Evolutionary conservation across 2,888 invertebrate species (phyloP).

Genomic region (Rhimphoctona megacephalus): DNA sequence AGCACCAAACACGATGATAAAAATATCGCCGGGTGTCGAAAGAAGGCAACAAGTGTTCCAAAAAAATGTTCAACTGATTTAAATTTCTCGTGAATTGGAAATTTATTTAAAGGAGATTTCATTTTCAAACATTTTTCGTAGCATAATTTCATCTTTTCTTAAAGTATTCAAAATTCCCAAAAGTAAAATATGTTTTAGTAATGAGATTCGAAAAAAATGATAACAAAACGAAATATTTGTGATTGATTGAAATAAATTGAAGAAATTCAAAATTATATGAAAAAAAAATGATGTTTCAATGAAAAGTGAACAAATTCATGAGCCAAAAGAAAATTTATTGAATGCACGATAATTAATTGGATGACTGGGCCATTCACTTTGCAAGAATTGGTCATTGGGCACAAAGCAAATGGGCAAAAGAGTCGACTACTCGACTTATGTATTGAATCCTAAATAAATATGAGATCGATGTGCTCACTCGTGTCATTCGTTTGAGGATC

Average conservation of each 20-base stretch:
- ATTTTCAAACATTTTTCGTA: not conserved
- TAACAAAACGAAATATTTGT: not conserved
- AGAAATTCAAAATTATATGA: not conserved
- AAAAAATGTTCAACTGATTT: not conserved
- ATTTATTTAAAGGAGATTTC: not conserved
- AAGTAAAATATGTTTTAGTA: not conserved
- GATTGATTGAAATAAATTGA: not conserved
- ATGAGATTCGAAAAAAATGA: not conserved
- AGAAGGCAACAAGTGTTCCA: conserved; percentile 6
- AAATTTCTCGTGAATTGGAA: not conserved
- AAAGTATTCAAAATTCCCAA: not conserved
- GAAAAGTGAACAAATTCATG: not conserved
- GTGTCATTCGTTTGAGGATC: conserved; percentile 59
- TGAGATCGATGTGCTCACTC: conserved; percentile 39
- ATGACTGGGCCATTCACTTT: conserved; percentile 28
- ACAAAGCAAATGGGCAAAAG: conserved; percentile 6
- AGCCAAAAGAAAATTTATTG: not conserved
- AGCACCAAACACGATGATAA: conserved; percentile 61
- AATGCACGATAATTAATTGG: conserved; percentile 22
- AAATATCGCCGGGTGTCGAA: conserved; percentile 48
- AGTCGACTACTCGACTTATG: conserved; percentile 59
- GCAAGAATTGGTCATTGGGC: not conserved
- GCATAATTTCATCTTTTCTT: no score
- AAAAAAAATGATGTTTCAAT: not conserved
- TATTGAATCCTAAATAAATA: conserved; percentile 67